A percentile compares a stretch with the other conserved stretches of the same genome.
Evolutionary conservation across 2,888 invertebrate genomes (phyloP).

Genomic region (Ischnus inquisitorius): DNA sequence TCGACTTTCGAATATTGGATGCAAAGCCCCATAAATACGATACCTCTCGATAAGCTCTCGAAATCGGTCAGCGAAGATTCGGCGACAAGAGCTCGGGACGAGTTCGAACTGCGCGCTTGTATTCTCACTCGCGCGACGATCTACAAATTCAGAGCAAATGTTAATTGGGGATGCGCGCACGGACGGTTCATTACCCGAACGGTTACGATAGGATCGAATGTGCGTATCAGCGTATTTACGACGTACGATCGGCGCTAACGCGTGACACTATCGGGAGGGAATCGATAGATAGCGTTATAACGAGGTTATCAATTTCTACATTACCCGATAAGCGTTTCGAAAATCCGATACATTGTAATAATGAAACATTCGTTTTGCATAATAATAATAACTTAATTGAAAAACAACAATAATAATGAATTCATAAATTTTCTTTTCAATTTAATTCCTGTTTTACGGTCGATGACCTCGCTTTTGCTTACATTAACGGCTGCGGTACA

Average conservation of each 20-base stretch:
- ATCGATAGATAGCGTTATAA: conserved; percentile 2
- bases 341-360: conserved; percentile 13
- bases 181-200: conserved; percentile 35
- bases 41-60: not conserved
- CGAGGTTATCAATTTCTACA: not conserved
- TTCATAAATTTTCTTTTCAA: too few relatives aligned
- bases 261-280: conserved; percentile 13
- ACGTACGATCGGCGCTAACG: not conserved
- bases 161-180: conserved; percentile 18
- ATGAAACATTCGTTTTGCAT: conserved; percentile 36
- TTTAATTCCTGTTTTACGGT: conserved; percentile 18
- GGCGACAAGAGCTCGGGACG: conserved; percentile 6
- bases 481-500: conserved; percentile 6
- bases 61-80: conserved; percentile 1
- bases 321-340: not conserved
- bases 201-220: conserved; percentile 17
- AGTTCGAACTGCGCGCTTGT: conserved; percentile 15
- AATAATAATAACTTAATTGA: too few relatives aligned
- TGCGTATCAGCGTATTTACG: conserved; percentile 30
- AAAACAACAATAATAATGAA: too few relatives aligned
- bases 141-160: conserved; percentile 22
- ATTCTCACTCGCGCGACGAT: not conserved
- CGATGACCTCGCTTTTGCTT: conserved; percentile 29
- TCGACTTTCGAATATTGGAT: too few relatives aligned
- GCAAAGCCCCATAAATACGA: too few relatives aligned